These are phyloP conservation scores for Noctua janthina DNA, from an alignment of 2,888 invertebrate genomes.

Conservation along the genomic window DNA sequence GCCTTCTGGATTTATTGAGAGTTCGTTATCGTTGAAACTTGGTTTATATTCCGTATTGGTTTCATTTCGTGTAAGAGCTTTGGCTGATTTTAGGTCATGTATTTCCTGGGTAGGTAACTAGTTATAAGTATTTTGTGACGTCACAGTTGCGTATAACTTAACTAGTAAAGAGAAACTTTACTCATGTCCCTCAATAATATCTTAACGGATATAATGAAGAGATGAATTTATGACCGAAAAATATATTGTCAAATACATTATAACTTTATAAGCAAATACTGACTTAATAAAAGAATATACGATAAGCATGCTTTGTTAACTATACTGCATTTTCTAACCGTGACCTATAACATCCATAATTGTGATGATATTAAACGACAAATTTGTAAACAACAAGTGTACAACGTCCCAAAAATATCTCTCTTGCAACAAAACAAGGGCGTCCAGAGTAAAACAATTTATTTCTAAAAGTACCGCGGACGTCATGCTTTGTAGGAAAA, in stretches of 20 bases:
- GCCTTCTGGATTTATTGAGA: conserved; percentile 56
- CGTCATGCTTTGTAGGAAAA: too few species aligned
- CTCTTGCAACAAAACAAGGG: too few species aligned
- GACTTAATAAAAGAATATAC: not conserved
- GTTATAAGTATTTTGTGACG: not conserved
- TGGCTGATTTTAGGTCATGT: conserved; percentile 41
- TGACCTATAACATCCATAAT: not conserved
- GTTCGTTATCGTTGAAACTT: conserved; percentile 53
- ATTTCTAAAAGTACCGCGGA: too few species aligned
- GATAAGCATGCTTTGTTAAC: not conserved
- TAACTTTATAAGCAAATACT: not conserved
- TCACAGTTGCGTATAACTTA: not conserved
- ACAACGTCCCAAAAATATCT: too few species aligned
- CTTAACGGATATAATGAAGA: not conserved
- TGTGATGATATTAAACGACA: not conserved
- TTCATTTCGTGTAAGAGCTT: conserved; percentile 26
- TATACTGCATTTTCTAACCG: not conserved
- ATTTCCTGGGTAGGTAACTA: not conserved
- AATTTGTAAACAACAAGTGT: not conserved
- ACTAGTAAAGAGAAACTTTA: not conserved
- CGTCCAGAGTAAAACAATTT: too few species aligned
- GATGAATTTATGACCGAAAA: not conserved
- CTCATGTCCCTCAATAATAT: not conserved
- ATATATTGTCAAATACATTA: not conserved
- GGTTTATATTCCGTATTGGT: conserved; percentile 42